These are phyloP conservation scores for Euproctis similis DNA, from an alignment of 2,888 invertebrate genomes.

Conservation along the genomic window DNA sequence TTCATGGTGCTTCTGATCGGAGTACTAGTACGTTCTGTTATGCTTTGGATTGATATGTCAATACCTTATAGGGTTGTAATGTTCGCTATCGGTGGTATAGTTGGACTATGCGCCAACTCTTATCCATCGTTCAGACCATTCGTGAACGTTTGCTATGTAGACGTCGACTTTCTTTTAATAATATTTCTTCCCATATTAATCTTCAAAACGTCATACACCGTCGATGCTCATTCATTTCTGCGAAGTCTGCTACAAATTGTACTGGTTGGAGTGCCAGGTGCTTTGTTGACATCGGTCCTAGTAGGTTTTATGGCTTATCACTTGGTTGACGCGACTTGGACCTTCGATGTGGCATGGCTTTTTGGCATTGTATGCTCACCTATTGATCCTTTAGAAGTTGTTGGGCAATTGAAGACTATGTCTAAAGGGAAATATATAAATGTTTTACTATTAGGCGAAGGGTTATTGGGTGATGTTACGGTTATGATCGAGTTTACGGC, in stretches of 20 bases:
- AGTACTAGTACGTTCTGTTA: slow-evolving; percentile 44
- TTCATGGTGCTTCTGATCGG: slow-evolving; percentile 47
- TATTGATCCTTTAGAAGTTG: slow-evolving; percentile 60
- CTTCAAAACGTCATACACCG: slow-evolving; percentile 56
- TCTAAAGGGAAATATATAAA: slow-evolving; percentile 58
- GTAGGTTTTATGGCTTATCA: slow-evolving; percentile 54
- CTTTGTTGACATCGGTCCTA: slow-evolving; percentile 46
- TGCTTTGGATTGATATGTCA: slow-evolving; percentile 47
- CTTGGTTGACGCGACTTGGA: slow-evolving; percentile 53
- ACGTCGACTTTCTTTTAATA: slow-evolving; percentile 45
- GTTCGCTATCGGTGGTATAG: slow-evolving; percentile 52
- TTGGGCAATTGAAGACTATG: slow-evolving; percentile 48
- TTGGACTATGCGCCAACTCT: slow-evolving; percentile 47
- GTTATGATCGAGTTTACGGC: slow-evolving; percentile 61
- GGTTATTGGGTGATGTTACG: slow-evolving; percentile 56
- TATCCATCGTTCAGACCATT: slow-evolving; percentile 48
- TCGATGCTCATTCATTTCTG: slow-evolving; percentile 61
- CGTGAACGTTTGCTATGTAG: slow-evolving; percentile 47
- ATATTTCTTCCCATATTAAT: slow-evolving; percentile 50
- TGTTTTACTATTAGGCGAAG: slow-evolving; percentile 55
- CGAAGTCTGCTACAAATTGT: slow-evolving; percentile 54
- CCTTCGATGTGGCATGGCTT: slow-evolving; percentile 43
- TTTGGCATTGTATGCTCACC: slow-evolving; percentile 60
- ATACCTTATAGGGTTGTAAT: slow-evolving; percentile 57
- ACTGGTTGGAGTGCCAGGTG: slow-evolving; percentile 51